Evolutionary conservation across 2,113 vertebrate species (phyloP), one percentile per base, ranked within the genome.

Genomic region (Gobius niger): DNA sequence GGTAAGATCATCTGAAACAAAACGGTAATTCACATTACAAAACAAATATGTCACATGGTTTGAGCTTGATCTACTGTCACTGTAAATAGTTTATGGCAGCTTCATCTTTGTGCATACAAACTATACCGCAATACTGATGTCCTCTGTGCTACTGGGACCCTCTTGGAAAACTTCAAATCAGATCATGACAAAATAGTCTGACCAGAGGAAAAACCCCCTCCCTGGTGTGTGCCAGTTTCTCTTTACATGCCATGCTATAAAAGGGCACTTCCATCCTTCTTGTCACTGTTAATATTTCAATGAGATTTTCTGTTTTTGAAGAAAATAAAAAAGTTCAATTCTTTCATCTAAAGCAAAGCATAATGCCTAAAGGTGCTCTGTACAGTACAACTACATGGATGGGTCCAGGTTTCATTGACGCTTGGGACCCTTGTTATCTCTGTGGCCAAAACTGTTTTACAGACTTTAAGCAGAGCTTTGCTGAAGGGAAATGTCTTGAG

Each of bases 1-100:
- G 1, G 88, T 89, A 89, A 97, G 72, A 72, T 97, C 95, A 53
- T 97, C 96, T 97, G 85, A 51, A 81, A 82, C 80, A 66, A 51
- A 73, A 19, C 15, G 15, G 42, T 15, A 15, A 68, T 50, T 24
- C 9, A 6, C 5, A 2, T 54, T 24, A 54, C 52, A 54, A 24
- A 24, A 12, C 18, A 34, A 34, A 34, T 34, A 4, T 54, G 49
- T 54, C 19, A 54, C n/a, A 50, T 54, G 0, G 4, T 53, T 24
- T 34, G 24, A 0, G 24, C 24, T 34, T 46, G 7, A 46, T 46
- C 10, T 46, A 7, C 44, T 40, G 7, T 40, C n/a, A n/a, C 10
- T 40, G 7, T 40, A 57, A 7, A 13, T 13, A 34, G 24, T 34
- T 34, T 34, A 34, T 34, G 24, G 24, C 24, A 34, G 24, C 24